A percentile compares a stretch with the other conserved stretches of the same genome.
phyloP scores from a whole-genome alignment of 2,797 vertebrate species.

The Chelidonichthys spinosus region DNA sequence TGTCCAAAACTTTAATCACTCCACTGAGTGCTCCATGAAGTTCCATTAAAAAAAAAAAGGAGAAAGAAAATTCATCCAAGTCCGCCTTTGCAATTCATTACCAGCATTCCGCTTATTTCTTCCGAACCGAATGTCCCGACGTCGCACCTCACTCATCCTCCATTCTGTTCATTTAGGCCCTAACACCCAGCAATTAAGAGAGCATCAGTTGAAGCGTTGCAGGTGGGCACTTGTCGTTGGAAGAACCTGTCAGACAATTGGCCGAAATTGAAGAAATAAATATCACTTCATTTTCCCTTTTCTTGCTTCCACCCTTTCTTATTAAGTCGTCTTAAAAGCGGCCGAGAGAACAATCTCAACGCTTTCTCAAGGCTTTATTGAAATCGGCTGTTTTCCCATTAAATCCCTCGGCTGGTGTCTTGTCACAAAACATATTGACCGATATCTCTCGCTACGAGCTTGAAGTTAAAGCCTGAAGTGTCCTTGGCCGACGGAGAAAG shows the following conservation, averaged over 20 bases:
- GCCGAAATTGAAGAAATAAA: constrained; percentile 67
- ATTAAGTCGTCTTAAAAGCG: constrained; percentile 51
- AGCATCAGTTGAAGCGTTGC: constrained; percentile 64
- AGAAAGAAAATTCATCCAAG: constrained; percentile 50
- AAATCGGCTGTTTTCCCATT: constrained; percentile 61
- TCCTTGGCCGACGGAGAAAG: constrained; percentile 71
- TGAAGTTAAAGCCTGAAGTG: constrained; percentile 68
- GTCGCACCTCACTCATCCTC: constrained; percentile 56
- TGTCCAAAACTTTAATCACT: constrained; percentile 61
- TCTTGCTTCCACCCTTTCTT: constrained; percentile 25
- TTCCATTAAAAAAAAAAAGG: constrained; percentile 47
- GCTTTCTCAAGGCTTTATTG: constrained; percentile 57
- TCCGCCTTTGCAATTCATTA: constrained; percentile 60
- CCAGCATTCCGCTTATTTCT: constrained; percentile 36
- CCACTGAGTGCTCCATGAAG: constrained; percentile 52
- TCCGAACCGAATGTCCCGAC: constrained; percentile 42
- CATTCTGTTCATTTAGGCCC: constrained; percentile 69
- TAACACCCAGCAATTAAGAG: constrained; percentile 70
- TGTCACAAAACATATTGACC: constrained; percentile 77
- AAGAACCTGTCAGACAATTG: constrained; percentile 54
- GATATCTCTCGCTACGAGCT: constrained; percentile 62
- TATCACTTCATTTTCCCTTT: constrained; percentile 51
- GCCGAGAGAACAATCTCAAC: constrained; percentile 45
- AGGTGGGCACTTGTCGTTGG: constrained; percentile 76
- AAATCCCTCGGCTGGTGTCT: constrained; percentile 66